These are phyloP conservation scores for Notothenia coriiceps DNA, from an alignment of 2,113 vertebrate genomes.

Conservation along the genomic window DNA sequence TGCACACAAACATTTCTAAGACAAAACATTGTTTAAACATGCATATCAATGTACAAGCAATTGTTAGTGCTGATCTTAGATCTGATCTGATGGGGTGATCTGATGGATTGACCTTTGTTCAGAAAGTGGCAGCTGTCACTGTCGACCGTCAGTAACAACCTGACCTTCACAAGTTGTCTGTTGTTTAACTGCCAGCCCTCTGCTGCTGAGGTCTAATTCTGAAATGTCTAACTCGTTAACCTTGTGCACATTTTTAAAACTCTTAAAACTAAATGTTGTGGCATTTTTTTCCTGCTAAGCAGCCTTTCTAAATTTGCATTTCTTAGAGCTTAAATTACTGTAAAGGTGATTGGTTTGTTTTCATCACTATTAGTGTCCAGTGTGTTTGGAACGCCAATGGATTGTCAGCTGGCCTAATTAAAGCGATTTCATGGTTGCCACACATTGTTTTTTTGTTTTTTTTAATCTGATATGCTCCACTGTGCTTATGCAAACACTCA, in stretches of 20 bases:
- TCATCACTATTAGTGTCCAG: constrained; percentile 46
- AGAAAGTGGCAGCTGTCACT: constrained; percentile 73
- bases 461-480: constrained; percentile 79
- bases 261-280: neutral
- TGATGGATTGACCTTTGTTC: constrained; percentile 76
- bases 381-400: constrained; percentile 56
- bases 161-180: constrained; percentile 74
- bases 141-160: constrained; percentile 48
- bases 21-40: neutral
- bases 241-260: too few species aligned
- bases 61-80: constrained; percentile 30
- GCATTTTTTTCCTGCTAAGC: neutral
- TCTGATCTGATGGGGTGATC: constrained; percentile 41
- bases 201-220: constrained; percentile 12
- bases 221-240: neutral
- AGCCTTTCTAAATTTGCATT: neutral
- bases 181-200: constrained; percentile 21
- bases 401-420: constrained; percentile 78
- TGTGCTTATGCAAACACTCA: constrained; percentile 76
- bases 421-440: constrained; percentile 80
- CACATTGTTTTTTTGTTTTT: constrained; percentile 40
- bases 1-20: constrained; percentile 14
- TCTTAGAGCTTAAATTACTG: constrained; percentile 17
- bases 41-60: constrained; percentile 7
- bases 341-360: constrained; percentile 59